These are phyloP conservation scores for Leptocoma aspasia DNA, from an alignment of 2,113 vertebrate species.

Conservation along the genomic window DNA sequence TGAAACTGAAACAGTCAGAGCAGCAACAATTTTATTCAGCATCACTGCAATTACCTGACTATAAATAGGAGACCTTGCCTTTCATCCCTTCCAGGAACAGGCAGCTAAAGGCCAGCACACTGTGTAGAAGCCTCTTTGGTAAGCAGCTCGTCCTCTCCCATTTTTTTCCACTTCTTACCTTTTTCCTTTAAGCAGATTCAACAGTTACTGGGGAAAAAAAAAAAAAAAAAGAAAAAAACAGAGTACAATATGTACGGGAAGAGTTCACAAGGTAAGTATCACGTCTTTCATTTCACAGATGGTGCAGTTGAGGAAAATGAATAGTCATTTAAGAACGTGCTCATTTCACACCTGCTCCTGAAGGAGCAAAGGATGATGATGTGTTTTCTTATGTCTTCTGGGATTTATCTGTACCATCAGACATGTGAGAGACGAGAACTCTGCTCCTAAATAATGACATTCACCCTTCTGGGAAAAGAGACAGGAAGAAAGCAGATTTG, in stretches of 20 bases:
- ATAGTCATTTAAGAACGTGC: not conserved
- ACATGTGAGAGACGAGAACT: not conserved
- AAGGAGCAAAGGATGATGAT: not conserved
- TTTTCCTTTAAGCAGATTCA: not conserved
- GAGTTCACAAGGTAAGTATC: not conserved
- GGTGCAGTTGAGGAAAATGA: not conserved
- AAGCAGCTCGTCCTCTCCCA: not conserved
- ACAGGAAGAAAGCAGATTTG: not conserved
- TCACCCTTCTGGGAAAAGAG: not conserved
- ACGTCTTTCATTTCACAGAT: not conserved
- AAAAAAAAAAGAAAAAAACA: not conserved
- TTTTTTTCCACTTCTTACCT: not conserved
- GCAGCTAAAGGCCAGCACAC: not conserved
- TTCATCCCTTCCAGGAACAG: not conserved
- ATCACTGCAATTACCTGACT: constrained; percentile 42
- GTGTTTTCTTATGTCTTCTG: not conserved
- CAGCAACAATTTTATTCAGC: constrained; percentile 48
- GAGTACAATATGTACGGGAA: not conserved
- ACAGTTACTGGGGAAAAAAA: not conserved
- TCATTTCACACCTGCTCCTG: not conserved
- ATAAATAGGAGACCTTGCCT: constrained; percentile 48
- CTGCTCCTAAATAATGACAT: not conserved
- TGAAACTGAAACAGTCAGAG: constrained; percentile 56
- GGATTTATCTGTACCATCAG: not conserved
- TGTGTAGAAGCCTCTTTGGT: not conserved